Evolutionary conservation across 1,140 invertebrate species (phyloP), one percentile per base, ranked within the genome.

Genomic region (Leptinotarsa defecta): DNA sequence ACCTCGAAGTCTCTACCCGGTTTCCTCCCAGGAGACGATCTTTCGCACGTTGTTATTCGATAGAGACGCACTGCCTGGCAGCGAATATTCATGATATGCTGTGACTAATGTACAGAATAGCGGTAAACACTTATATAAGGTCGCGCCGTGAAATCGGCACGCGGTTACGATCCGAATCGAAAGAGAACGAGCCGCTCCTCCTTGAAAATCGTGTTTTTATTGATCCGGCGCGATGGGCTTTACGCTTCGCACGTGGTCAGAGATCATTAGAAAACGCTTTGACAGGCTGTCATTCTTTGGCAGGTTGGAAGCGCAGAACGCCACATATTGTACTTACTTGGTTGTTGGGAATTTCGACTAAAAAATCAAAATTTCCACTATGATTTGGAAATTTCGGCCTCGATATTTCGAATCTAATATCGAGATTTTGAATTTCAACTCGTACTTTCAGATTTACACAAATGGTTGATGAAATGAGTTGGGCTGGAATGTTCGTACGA

Each of bases 131-230:
- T 77, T 74, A 74, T 74, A 74, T 74, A 77, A 74, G 73, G 68
- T 70, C 68, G 68, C n/a, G 68, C 48, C 19, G 68, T 48, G 68
- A 49, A 70, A 20, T 70, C 15, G 17, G 68, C 68, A 70, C 68
- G 68, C 68, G 48, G 48, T 68, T 48, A 49, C 68, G 68, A 49
- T 48, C 13, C 27, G 68, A 20, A 70, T 70, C 68, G 68, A 72
- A 62, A 15, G 27, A 22, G 74, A 78, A 77, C 80, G 68, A 70
- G 17, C 11, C 80, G 75, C 80, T 76, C 78, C 80, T 79, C 70
- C 64, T 11, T 65, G 68, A 67, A 72, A 48, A 77, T 78, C 77
- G 75, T 76, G 78, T 74, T 73, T 69, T 73, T 78, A 81, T 81
- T 74, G 78, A 81, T 79, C 77, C 43, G 68, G 20, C 68, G n/a